Percentiles rank a stretch among this genome's conserved stretches.
Evolutionary conservation across 2,797 vertebrate species (phyloP).

Genomic region (Cossypha heuglini): DNA sequence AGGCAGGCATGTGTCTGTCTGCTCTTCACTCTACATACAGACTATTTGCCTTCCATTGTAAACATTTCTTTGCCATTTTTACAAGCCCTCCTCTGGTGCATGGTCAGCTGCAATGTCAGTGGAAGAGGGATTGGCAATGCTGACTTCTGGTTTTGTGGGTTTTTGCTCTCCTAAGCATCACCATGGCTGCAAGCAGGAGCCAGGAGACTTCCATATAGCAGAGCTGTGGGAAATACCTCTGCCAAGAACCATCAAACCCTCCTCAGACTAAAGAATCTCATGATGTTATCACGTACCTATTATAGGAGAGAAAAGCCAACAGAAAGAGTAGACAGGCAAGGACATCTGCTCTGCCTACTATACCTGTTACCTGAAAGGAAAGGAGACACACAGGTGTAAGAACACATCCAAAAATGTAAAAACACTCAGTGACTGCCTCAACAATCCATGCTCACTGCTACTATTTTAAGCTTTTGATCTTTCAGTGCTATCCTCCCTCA

Average conservation of each 20-base stretch:
- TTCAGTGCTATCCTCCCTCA: neutral
- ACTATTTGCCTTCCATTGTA: neutral
- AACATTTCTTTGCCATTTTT: neutral
- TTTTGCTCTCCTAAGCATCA: neutral
- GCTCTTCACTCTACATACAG: neutral
- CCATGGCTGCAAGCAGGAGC: neutral
- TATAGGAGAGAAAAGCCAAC: constrained; percentile 93
- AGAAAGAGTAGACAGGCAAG: constrained; percentile 92
- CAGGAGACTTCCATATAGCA: neutral
- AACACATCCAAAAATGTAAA: neutral
- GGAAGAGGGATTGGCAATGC: neutral
- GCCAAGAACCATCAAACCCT: neutral
- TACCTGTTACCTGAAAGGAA: constrained; percentile 88
- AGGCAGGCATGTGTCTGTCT: neutral
- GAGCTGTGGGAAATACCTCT: neutral
- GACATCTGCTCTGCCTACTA: constrained; percentile 94
- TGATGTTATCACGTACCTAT: constrained; percentile 77
- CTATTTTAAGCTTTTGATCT: neutral
- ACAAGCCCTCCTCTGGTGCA: neutral
- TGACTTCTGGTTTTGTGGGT: neutral
- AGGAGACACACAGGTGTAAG: neutral
- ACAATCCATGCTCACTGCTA: neutral
- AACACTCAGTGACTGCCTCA: neutral
- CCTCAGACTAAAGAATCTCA: neutral
- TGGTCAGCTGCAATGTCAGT: neutral